Evolutionary conservation across 2,888 invertebrate species (phyloP), one percentile per base, ranked within the genome.

Genomic region (Orthosia incerta): DNA sequence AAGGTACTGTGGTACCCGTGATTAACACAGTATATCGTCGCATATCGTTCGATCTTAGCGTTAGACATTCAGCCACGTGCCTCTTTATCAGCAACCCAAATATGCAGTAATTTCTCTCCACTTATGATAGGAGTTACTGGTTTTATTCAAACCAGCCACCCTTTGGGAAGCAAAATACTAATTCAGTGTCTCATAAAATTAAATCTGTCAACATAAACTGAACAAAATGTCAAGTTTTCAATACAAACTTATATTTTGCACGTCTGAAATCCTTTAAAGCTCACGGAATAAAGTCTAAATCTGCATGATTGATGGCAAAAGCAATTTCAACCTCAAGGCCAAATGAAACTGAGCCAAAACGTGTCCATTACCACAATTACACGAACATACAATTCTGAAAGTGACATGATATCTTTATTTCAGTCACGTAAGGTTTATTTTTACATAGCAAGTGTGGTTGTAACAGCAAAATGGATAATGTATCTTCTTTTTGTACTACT

Each of bases 151-250:
- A 66, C 62, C 39, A n/a, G 55, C 20, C 45, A 66, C 53, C 55
- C 68, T 71, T 60, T 61, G 60, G 48, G 55, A 79, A 74, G 64
- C 64, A 75, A 74, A 87, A 87, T 82, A 86, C 88, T 87, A 89
- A 87, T 87, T 90, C 87, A 79, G 78, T 83, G 89, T 87, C 88
- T 82, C 89, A 87, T 89, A 87, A 89, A 89, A 83, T 88, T 85
- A 82, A 78, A 86, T 82, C 82, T 84, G 87, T 89, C 86, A 85
- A 82, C 89, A 87, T 90, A 90, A 90, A 90, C 85, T 85, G 87
- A 77, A 86, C 83, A 76, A 85, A 84, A 84, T 82, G 89, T 88
- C 87, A 87, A 82, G 83, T 77, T 73, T 12, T 62, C n/a, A 5
- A 72, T 67, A 79, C 82, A 68, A 76, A 72, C 23, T 65, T 81